phyloP scores from a whole-genome alignment of 1,140 invertebrate genomes.

The Batillaria attramentaria region DNA sequence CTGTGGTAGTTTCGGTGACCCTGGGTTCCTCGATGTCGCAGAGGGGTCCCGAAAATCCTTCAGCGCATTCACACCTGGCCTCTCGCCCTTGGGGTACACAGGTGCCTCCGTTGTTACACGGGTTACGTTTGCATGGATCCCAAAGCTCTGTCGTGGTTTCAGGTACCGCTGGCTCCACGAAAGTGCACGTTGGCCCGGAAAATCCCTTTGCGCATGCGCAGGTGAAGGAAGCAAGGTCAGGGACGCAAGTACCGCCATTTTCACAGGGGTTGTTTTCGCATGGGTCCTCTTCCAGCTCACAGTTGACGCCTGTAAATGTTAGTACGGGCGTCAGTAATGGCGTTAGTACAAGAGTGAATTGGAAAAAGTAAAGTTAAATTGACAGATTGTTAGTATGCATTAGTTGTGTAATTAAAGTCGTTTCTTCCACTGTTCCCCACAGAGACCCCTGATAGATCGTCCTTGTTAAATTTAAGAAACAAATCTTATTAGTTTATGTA shows the following conservation, averaged over 20 bases:
- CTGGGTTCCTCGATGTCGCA: neutral
- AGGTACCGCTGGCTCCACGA: neutral
- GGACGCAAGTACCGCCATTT: slow-evolving; percentile 43
- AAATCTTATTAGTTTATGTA: no score
- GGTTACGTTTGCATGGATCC: neutral
- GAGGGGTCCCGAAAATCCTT: slow-evolving; percentile 3
- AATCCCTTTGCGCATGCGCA: slow-evolving; percentile 25
- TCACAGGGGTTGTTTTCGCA: slow-evolving; percentile 42
- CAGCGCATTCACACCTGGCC: neutral
- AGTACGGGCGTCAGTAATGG: no score
- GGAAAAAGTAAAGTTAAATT: no score
- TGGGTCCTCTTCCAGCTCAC: neutral
- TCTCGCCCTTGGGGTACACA: neutral
- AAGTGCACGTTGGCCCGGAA: neutral
- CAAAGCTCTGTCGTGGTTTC: neutral
- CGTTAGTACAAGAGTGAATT: no score
- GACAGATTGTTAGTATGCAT: no score
- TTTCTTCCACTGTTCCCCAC: no score
- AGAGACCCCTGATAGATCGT: no score
- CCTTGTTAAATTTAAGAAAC: no score
- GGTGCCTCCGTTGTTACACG: neutral
- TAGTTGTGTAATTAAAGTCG: no score
- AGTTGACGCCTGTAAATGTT: no score
- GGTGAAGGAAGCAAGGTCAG: slow-evolving; percentile 12
- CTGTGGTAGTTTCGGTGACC: no score